A percentile compares a stretch with the other conserved stretches of the same genome.
Evolutionary conservation across 1,140 invertebrate genomes (phyloP).

Genomic region (Drosophila melanica): DNA sequence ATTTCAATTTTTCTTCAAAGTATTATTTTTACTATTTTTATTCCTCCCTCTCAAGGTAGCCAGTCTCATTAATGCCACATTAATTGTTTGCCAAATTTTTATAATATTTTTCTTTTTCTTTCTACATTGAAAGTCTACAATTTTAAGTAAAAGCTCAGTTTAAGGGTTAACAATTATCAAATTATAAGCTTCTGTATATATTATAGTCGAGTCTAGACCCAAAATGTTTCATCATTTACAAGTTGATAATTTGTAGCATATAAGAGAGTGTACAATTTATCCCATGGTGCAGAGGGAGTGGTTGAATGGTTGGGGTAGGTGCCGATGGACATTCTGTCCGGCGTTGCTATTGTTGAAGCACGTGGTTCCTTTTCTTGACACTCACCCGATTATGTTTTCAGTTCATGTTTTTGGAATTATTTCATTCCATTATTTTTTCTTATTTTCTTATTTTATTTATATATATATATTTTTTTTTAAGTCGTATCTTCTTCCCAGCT

Average conservation of each 20-base stretch:
- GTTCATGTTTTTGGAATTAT: constrained; percentile 81
- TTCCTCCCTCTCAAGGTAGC: no score
- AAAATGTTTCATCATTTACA: no score
- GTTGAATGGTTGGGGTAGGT: not conserved
- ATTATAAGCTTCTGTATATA: no score
- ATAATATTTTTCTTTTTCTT: no score
- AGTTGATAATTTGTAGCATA: not conserved
- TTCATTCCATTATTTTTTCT: constrained; percentile 68
- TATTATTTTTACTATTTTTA: no score
- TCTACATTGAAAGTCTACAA: no score
- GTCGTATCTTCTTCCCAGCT: constrained; percentile 38
- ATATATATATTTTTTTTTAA: constrained; percentile 62
- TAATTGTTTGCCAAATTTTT: no score
- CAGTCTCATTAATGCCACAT: no score
- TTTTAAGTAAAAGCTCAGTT: no score
- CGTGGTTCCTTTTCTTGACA: constrained; percentile 73
- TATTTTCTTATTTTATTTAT: constrained; percentile 55
- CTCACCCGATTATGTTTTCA: constrained; percentile 79
- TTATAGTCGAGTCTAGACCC: no score
- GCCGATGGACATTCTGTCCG: constrained; percentile 12
- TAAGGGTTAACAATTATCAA: no score
- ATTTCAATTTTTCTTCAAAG: no score
- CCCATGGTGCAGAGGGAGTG: not conserved
- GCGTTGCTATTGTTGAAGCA: constrained; percentile 13
- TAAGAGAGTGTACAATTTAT: not conserved